A percentile compares a stretch with the other conserved stretches of the same genome.
phyloP scores from a whole-genome alignment of 2,113 vertebrate genomes.

The Syngnathoides biaculeatus region DNA sequence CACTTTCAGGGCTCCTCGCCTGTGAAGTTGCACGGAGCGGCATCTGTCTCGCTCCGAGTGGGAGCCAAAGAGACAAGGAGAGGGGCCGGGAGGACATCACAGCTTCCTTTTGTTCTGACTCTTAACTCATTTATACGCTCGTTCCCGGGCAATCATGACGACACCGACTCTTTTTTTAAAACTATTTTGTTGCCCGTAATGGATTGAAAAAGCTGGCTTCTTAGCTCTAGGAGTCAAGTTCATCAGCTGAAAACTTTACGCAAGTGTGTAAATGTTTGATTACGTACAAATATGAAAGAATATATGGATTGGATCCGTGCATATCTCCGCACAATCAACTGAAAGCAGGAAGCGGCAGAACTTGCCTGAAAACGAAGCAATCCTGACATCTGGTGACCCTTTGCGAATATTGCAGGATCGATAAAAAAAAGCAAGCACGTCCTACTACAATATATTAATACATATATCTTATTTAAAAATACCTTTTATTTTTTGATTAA shows the following conservation, averaged over 20 bases:
- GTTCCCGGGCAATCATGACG: slow-evolving; percentile 1
- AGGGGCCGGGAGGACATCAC: slow-evolving; percentile 12
- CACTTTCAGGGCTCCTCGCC: slow-evolving; percentile 66
- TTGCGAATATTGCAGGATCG: slow-evolving; percentile 17
- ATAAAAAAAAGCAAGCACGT: neutral
- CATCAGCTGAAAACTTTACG: neutral
- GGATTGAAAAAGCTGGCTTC: neutral
- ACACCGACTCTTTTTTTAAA: neutral
- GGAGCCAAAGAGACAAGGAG: neutral
- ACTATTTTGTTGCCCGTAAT: neutral
- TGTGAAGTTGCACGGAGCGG: slow-evolving; percentile 71
- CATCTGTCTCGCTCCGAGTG: slow-evolving; percentile 71
- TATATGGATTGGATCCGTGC: neutral
- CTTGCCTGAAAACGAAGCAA: slow-evolving; percentile 48
- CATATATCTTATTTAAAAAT: too few relatives aligned
- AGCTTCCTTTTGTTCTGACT: slow-evolving; percentile 58
- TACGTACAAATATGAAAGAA: neutral
- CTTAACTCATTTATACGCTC: slow-evolving; percentile 6
- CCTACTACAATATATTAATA: too few relatives aligned
- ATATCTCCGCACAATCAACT: neutral
- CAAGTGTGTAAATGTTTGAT: neutral
- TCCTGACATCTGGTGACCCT: slow-evolving; percentile 65
- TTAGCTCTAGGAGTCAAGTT: neutral
- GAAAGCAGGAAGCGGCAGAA: neutral
- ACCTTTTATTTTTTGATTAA: too few relatives aligned